A percentile compares a stretch with the other conserved stretches of the same genome.
Conservation (phyloP, 2,797 vertebrate genomes). For the Avahi laniger region DNA sequence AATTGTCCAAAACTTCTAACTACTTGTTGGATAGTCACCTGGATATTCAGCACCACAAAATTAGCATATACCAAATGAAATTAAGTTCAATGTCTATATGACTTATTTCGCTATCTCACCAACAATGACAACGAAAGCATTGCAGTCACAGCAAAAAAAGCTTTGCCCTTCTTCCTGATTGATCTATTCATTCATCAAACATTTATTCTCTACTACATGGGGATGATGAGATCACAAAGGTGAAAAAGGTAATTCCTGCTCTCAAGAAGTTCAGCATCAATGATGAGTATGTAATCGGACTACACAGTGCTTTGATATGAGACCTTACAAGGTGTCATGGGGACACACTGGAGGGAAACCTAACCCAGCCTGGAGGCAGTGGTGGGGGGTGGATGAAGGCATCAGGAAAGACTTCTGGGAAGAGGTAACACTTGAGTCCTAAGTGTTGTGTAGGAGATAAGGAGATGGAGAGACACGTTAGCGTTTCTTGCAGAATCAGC, state of each 20-base stretch:
- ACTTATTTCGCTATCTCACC: neutral
- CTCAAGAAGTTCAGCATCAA: neutral
- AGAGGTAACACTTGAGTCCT: neutral
- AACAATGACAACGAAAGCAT: neutral
- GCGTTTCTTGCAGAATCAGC: neutral
- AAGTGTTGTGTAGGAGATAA: neutral
- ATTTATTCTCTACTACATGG: neutral
- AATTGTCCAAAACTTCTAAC: neutral
- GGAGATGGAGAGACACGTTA: neutral
- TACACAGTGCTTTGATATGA: neutral
- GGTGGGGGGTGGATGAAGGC: neutral
- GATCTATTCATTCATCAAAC: neutral
- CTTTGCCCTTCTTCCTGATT: neutral
- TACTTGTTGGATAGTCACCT: neutral
- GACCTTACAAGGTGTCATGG: neutral
- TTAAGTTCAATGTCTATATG: neutral
- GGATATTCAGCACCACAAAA: neutral
- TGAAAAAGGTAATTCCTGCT: neutral
- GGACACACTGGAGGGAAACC: neutral
- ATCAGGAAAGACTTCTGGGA: neutral
- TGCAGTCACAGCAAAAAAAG: neutral
- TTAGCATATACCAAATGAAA: neutral
- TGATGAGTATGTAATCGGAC: neutral
- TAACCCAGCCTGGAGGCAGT: neutral
- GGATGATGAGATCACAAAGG: neutral